phyloP scores from a whole-genome alignment of 2,888 invertebrate species.

The Pycnomerus fuliginosus region DNA sequence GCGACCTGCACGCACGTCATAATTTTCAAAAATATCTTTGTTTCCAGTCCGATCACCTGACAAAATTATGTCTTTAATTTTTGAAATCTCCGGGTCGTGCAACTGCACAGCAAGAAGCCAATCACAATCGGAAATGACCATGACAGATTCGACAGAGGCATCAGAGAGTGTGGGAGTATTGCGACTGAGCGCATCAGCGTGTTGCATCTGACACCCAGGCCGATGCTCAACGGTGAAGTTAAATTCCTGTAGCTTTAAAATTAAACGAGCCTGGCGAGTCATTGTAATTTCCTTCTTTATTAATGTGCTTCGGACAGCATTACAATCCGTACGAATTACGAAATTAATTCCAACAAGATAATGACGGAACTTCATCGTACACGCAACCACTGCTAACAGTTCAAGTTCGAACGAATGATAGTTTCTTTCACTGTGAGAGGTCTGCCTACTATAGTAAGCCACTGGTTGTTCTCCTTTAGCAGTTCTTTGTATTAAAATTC shows the following conservation, averaged over 20 bases:
- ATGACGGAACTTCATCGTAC: background rate
- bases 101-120: background rate
- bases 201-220: background rate
- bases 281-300: too few species aligned
- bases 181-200: background rate
- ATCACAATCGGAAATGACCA: background rate
- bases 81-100: background rate
- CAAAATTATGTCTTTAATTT: background rate
- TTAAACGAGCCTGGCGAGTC: too few species aligned
- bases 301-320: too few species aligned
- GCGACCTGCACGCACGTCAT: too few species aligned
- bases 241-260: background rate
- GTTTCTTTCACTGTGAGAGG: background rate
- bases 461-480: constrained; percentile 3
- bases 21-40: background rate
- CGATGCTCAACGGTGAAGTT: background rate
- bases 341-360: too few species aligned
- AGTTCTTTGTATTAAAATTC: constrained; percentile 1
- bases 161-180: background rate
- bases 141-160: background rate
- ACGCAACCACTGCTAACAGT: background rate
- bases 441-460: background rate
- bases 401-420: background rate
- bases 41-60: background rate
- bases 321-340: background rate